Evolutionary conservation across 2,888 invertebrate genomes (phyloP).

Genomic region (Sinodicranocentrus sp.): DNA sequence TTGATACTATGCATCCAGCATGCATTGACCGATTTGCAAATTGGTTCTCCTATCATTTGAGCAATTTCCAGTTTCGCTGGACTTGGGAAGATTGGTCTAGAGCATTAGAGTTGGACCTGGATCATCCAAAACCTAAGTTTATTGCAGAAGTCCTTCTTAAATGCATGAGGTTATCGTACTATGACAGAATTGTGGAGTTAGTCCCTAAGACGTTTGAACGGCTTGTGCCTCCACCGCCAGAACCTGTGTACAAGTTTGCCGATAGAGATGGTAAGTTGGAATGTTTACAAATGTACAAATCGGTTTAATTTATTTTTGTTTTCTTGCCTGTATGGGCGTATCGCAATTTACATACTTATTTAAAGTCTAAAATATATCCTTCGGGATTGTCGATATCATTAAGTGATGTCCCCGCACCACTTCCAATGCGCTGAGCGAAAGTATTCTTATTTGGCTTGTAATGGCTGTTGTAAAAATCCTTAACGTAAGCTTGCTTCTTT

Average conservation of each 20-base stretch:
- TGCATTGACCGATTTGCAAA: constrained; percentile 97
- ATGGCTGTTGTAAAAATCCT: constrained; percentile 25
- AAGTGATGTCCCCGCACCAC: constrained; percentile 13
- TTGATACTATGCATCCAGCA: constrained; percentile 97
- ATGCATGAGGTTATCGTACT: constrained; percentile 94
- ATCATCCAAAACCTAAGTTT: constrained; percentile 96
- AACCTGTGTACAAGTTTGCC: constrained; percentile 93
- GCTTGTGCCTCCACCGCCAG: constrained; percentile 88
- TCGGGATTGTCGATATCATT: constrained; percentile 61
- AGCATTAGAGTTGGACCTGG: constrained; percentile 88
- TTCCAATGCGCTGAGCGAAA: constrained; percentile 5
- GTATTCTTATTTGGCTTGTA: constrained; percentile 26
- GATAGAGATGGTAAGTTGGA: constrained; percentile 91
- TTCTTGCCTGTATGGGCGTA: background rate
- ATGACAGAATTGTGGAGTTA: constrained; percentile 94
- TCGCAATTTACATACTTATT: constrained; percentile 11
- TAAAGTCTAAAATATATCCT: constrained; percentile 72
- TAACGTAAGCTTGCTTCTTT: constrained; percentile 40
- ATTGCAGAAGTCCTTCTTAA: constrained; percentile 94
- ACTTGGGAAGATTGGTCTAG: constrained; percentile 98
- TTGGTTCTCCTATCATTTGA: constrained; percentile 99
- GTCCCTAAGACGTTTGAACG: constrained; percentile 92
- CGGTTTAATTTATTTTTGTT: constrained; percentile 1
- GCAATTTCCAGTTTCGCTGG: constrained; percentile 99
- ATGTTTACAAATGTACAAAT: too few species aligned